phyloP scores from a whole-genome alignment of 23 tunicate genomes.

The Diplosoma virens region DNA sequence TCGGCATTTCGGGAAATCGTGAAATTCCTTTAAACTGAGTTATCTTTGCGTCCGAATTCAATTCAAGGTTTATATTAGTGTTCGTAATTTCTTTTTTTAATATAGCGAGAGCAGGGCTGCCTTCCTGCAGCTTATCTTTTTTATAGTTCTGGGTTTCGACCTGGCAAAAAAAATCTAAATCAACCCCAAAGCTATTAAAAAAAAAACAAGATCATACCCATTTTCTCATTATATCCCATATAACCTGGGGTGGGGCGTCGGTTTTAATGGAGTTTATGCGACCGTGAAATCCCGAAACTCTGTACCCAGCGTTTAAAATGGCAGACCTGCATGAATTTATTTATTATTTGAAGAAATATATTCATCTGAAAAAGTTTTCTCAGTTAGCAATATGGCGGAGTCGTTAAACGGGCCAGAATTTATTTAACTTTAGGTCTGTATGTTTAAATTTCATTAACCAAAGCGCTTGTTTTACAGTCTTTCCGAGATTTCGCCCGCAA shows the following conservation, averaged over 20 bases:
- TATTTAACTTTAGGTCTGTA: too few species aligned
- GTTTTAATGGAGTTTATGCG: conserved; percentile 50
- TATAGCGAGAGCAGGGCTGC: conserved; percentile 38
- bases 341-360: too few species aligned
- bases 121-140: conserved; percentile 40
- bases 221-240: conserved; percentile 93
- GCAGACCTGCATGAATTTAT: conserved; percentile 59
- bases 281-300: conserved; percentile 76
- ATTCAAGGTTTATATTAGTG: conserved; percentile 39
- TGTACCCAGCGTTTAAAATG: conserved; percentile 68
- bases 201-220: conserved; percentile 3
- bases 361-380: too few species aligned
- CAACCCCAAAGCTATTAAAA: background rate
- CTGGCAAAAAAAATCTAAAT: conserved; percentile 7
- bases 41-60: conserved; percentile 35
- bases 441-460: too few species aligned
- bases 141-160: conserved; percentile 35
- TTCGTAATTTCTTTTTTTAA: conserved; percentile 46
- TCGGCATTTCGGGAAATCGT: conserved; percentile 85
- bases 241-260: conserved; percentile 66
- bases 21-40: conserved; percentile 46
- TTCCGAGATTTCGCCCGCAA: too few species aligned
- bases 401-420: too few species aligned
- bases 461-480: too few species aligned
- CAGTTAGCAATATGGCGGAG: too few species aligned